Conservation (phyloP, 2,888 invertebrate species). For the Lepidonotus clava region DNA sequence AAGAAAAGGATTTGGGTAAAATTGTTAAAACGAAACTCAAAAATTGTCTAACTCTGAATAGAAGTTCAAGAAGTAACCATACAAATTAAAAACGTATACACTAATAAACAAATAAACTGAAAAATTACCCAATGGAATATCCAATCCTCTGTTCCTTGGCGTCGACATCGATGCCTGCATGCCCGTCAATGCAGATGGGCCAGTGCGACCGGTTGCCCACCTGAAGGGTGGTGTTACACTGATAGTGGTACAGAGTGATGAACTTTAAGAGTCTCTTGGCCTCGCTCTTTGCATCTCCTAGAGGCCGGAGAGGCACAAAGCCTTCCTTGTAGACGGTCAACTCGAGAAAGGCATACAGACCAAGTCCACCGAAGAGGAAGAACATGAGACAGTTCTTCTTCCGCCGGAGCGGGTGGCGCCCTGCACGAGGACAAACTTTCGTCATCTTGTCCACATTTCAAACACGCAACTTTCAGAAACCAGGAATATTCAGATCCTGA, state of each 20-base stretch:
- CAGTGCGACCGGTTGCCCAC: conserved; percentile 72
- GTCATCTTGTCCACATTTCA: conserved; percentile 43
- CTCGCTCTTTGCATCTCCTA: conserved; percentile 75
- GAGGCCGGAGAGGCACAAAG: conserved; percentile 73
- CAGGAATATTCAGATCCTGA: too few species aligned
- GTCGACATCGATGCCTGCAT: conserved; percentile 70
- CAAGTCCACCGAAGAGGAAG: conserved; percentile 42
- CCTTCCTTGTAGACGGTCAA: conserved; percentile 63
- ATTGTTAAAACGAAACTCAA: too few species aligned
- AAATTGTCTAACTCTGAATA: too few species aligned
- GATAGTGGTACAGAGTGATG: conserved; percentile 73
- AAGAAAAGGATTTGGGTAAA: too few species aligned
- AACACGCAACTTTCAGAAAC: too few species aligned
- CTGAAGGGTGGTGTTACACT: conserved; percentile 73
- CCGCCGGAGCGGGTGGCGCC: conserved; percentile 59
- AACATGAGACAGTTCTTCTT: conserved; percentile 60
- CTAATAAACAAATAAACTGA: background rate
- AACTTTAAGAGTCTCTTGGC: conserved; percentile 74
- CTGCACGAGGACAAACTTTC: conserved; percentile 56
- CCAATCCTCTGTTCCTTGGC: conserved; percentile 67
- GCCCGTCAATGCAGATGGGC: conserved; percentile 73
- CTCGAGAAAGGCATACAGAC: conserved; percentile 58
- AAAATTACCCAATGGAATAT: conserved; percentile 75
- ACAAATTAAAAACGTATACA: too few species aligned
- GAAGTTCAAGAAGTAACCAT: too few species aligned